Base-by-base conservation (phyloP, 2,113 vertebrate genomes). In the Falcunculus frontatus region DNA sequence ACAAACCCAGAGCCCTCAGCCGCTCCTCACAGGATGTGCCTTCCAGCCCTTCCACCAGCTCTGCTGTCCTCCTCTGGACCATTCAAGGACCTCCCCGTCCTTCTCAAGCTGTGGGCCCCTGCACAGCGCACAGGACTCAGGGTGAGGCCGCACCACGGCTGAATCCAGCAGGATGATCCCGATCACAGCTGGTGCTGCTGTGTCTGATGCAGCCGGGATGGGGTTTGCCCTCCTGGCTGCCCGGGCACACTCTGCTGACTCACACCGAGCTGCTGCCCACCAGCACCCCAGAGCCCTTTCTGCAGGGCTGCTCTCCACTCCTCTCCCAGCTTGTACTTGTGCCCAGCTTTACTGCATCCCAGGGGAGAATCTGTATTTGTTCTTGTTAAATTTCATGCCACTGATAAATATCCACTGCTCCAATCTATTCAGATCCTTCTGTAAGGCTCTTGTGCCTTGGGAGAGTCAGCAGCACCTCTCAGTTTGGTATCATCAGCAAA, bases 331-430 rank as follows among this genome's bases (percentile, higher is more conserved):
- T 30, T 3, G 5, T 8, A 7, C 25, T 14, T 30, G n/a, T n/a
- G 49, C 22, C 20, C 42, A 49, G 35, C 7, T 22, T 41, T 16
- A 32, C 35, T 50, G 9, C 18, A 23, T 13, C 18, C 37, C 44
- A 74, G 59, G 16, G 42, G 21, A 81, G 32, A 52, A 59, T 39
- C 29, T 46, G 10, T 23, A 20, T n/a, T 67, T 46, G 8, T 8
- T 74, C 68, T 37, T 29, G 13, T 17, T 39, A 23, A 20, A 65
- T 65, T 79, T 70, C 35, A 10, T 47, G 1, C 14, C 20, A 56
- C 3, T 50, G 6, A 27, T n/a, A 1, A 23, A 3, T 60, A 3
- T 0, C 6, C 11, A 35, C 1, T 59, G 42, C 4, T 60, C 14
- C 41, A 42, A 6, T 33, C 4, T 44, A 18, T 35, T 9, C n/a